These are phyloP conservation scores for Lordiphosa fenestrarum DNA, from an alignment of 2,888 invertebrate species.

Conservation along the genomic window DNA sequence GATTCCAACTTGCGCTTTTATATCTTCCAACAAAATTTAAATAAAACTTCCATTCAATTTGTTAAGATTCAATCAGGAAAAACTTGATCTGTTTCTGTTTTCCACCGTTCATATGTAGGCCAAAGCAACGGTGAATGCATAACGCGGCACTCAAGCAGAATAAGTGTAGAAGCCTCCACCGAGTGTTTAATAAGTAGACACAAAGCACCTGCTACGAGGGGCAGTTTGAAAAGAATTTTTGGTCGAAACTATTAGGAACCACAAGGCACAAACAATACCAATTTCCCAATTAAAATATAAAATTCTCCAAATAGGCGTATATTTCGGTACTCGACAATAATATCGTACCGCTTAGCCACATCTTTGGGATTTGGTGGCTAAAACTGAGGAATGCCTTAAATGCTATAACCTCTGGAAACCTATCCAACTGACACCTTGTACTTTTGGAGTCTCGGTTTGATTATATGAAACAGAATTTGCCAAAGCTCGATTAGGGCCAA, in stretches of 20 bases:
- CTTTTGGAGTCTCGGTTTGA: conserved; percentile 23
- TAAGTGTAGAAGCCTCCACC: conserved; percentile 21
- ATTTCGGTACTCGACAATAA: too few species aligned
- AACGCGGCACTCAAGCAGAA: conserved; percentile 37
- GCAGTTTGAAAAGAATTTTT: not conserved
- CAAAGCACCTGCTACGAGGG: conserved; percentile 16
- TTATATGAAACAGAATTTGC: conserved; percentile 33
- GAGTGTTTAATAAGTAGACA: conserved; percentile 27
- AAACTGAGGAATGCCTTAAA: too few species aligned
- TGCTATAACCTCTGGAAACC: too few species aligned
- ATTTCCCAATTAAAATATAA: too few species aligned
- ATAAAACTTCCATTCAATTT: conserved; percentile 15
- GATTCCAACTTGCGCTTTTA: too few species aligned
- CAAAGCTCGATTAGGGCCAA: conserved; percentile 14
- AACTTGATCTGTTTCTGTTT: conserved; percentile 21
- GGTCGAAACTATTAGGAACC: too few species aligned
- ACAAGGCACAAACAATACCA: too few species aligned
- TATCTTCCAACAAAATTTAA: too few species aligned
- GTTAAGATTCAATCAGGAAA: conserved; percentile 38
- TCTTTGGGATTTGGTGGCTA: too few species aligned
- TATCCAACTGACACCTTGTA: too few species aligned
- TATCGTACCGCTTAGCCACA: too few species aligned
- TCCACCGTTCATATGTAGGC: conserved; percentile 19
- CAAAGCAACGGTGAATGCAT: conserved; percentile 44
- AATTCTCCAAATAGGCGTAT: too few species aligned